Conservation (phyloP, 2,888 invertebrate genomes). For the Petrophora chlorosata region DNA sequence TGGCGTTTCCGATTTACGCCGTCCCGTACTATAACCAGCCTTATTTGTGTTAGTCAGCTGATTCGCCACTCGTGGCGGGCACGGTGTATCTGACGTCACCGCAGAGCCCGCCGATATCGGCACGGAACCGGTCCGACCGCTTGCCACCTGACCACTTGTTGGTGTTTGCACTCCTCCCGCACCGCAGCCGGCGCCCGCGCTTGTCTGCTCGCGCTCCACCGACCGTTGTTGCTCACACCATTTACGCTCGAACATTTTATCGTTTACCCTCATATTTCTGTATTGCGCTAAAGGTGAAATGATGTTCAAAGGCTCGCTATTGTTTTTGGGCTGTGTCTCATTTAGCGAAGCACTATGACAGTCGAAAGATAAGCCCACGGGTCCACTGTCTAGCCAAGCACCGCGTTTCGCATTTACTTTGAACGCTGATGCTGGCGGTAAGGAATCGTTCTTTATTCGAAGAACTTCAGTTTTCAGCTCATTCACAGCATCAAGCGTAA, state of each 20-base stretch:
- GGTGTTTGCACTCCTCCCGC: background rate
- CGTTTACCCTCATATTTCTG: too few relatives aligned
- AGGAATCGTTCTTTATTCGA: background rate
- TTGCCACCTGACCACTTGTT: background rate
- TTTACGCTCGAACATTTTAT: background rate
- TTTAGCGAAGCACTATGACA: background rate
- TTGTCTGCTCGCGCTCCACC: background rate
- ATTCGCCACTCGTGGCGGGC: background rate
- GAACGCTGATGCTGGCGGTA: background rate
- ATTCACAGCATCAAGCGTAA: background rate
- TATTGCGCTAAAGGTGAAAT: background rate
- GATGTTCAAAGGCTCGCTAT: background rate
- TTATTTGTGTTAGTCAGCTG: background rate
- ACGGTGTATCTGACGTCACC: background rate
- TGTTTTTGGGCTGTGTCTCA: background rate
- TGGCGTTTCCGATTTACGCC: background rate
- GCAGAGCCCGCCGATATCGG: background rate
- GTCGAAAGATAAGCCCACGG: background rate
- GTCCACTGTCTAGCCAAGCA: slow-evolving; percentile 1
- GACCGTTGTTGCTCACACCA: background rate
- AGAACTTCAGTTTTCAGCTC: background rate
- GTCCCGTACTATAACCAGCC: background rate
- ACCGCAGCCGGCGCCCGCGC: background rate
- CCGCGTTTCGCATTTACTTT: too few relatives aligned
- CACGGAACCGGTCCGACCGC: background rate